Evolutionary conservation across 1,140 invertebrate species (phyloP).

Genomic region (Micrasema minimum): DNA sequence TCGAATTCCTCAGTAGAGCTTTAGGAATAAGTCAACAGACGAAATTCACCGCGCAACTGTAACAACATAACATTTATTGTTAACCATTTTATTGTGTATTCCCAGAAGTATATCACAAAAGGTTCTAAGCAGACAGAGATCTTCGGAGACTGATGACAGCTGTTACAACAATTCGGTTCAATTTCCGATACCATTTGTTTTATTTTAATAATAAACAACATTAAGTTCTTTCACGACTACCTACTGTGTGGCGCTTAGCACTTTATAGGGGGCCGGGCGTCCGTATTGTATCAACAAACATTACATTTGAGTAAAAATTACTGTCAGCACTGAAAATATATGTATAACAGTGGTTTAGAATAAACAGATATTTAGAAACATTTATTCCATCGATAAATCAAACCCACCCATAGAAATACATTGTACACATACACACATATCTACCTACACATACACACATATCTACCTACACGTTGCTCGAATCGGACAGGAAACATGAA

Average conservation of each 20-base stretch:
- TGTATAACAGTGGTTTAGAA: not conserved
- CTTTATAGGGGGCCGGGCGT: too few species aligned
- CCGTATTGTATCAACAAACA: too few species aligned
- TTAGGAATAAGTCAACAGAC: slow-evolving; percentile 6
- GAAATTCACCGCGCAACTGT: slow-evolving; percentile 12
- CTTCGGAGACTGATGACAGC: slow-evolving; percentile 35
- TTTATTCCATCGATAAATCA: too few species aligned
- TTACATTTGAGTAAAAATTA: not conserved
- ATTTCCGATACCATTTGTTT: slow-evolving; percentile 51
- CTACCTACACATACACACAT: too few species aligned
- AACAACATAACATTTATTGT: slow-evolving; percentile 10
- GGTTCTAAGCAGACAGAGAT: not conserved
- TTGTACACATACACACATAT: too few species aligned
- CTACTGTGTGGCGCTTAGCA: too few species aligned
- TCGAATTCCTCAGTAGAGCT: not conserved
- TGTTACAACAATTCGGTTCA: slow-evolving; percentile 48
- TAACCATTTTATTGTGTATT: too few species aligned
- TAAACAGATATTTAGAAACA: not conserved
- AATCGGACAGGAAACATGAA: too few species aligned
- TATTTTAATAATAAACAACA: slow-evolving; percentile 53
- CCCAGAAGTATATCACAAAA: slow-evolving; percentile 15
- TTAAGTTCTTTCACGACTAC: too few species aligned
- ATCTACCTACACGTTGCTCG: too few species aligned
- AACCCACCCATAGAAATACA: too few species aligned
- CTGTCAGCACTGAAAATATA: not conserved